Conservation (phyloP, 2,797 vertebrate genomes). For the Sebastes elongatus region DNA sequence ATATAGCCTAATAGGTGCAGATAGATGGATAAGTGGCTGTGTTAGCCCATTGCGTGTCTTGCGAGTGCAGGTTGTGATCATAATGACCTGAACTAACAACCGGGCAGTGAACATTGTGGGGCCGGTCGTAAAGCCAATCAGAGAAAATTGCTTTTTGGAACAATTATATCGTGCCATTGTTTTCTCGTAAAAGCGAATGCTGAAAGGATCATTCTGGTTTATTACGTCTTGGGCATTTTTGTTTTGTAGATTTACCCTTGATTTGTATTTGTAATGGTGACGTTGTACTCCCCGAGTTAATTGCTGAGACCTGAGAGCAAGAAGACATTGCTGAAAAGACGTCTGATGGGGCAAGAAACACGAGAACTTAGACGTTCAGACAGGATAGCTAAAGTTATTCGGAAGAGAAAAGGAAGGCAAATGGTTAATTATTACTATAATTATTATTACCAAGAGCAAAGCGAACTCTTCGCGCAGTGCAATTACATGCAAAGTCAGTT, state of each 20-base stretch:
- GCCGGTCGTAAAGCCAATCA: constrained; percentile 4
- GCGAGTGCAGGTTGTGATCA: constrained; percentile 17
- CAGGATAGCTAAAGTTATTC: neutral
- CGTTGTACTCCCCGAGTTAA: neutral
- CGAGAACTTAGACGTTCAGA: neutral
- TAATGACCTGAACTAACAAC: constrained; percentile 27
- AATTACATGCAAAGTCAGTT: too few species aligned
- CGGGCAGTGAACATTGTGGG: constrained; percentile 10
- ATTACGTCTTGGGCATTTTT: neutral
- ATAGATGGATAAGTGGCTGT: constrained; percentile 17
- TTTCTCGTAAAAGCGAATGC: constrained; percentile 10
- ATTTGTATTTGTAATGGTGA: neutral
- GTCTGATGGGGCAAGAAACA: neutral
- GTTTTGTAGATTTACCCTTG: neutral
- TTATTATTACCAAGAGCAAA: too few species aligned
- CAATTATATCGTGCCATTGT: neutral
- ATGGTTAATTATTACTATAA: too few species aligned
- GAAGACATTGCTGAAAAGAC: neutral
- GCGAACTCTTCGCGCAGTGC: too few species aligned
- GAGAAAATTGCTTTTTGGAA: constrained; percentile 11
- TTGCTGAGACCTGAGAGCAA: neutral
- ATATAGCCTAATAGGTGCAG: constrained; percentile 41
- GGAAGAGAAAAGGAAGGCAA: neutral
- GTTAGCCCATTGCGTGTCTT: neutral
- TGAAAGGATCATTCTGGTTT: neutral